Evolutionary conservation across 2,888 invertebrate genomes (phyloP).

Genomic region (Rhingia campestris): DNA sequence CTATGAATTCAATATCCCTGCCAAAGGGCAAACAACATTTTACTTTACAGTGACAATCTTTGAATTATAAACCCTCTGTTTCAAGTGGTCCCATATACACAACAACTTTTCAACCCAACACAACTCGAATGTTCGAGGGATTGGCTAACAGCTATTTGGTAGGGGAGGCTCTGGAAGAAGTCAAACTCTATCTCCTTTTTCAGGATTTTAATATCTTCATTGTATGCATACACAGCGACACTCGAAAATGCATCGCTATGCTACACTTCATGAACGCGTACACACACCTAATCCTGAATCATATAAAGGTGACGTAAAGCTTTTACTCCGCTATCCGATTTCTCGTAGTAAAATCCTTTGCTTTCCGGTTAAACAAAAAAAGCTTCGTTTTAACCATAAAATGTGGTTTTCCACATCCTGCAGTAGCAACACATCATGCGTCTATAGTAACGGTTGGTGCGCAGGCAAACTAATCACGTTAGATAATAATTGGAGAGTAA

Average conservation of each 20-base stretch:
- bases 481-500: constrained; percentile 55
- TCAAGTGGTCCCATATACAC: not conserved
- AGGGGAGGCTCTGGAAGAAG: not conserved
- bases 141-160: not conserved
- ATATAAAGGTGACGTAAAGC: not conserved
- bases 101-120: not conserved
- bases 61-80: constrained; percentile 11
- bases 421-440: constrained; percentile 8
- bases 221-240: constrained; percentile 53
- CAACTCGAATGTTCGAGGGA: not conserved
- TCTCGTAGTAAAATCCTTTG: constrained; percentile 16
- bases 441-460: not conserved
- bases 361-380: constrained; percentile 5
- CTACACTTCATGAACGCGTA: not conserved
- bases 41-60: constrained; percentile 47
- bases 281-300: constrained; percentile 1
- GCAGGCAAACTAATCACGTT: constrained; percentile 53
- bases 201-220: constrained; percentile 65
- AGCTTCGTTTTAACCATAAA: not conserved
- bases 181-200: constrained; percentile 27
- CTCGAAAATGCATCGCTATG: constrained; percentile 14
- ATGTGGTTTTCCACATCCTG: constrained; percentile 5
- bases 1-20: constrained; percentile 65
- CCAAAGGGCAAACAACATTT: constrained; percentile 56
- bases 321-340: constrained; percentile 8